phyloP scores from a whole-genome alignment of 2,113 vertebrate genomes.

The Ranitomeya variabilis region DNA sequence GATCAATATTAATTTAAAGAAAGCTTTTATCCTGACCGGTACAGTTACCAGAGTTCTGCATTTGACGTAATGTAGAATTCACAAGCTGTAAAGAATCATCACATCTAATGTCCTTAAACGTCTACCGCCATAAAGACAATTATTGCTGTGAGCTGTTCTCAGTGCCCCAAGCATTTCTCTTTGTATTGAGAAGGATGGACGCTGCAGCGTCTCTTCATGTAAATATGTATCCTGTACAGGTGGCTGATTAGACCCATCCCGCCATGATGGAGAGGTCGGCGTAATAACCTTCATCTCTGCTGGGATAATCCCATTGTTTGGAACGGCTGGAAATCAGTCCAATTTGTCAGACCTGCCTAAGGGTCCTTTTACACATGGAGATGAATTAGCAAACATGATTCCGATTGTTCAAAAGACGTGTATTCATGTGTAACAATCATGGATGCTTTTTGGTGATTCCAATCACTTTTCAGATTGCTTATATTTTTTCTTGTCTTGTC shows the following conservation, averaged over 20 bases:
- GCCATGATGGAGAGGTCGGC: background rate
- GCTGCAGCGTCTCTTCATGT: background rate
- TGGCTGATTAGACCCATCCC: background rate
- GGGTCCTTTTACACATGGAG: too few species aligned
- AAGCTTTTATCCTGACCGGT: conserved; percentile 4
- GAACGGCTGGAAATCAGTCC: background rate
- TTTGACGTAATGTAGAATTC: conserved; percentile 8
- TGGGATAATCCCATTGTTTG: background rate
- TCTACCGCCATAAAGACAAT: background rate
- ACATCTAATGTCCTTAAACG: conserved; percentile 13
- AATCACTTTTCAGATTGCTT: too few species aligned
- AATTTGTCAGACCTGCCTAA: background rate
- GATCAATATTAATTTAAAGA: conserved; percentile 9
- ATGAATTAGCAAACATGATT: too few species aligned
- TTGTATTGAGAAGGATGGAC: background rate
- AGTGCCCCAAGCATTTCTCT: background rate
- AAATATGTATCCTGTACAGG: background rate
- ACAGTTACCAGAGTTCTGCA: background rate
- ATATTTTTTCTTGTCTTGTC: too few species aligned
- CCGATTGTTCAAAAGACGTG: too few species aligned
- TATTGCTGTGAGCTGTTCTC: conserved; percentile 3
- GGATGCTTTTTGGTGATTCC: too few species aligned
- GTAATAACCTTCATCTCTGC: background rate
- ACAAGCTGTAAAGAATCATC: background rate
- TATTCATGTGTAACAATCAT: too few species aligned